Base-by-base conservation (phyloP, 2,113 vertebrate genomes). In the Brachyhypopomus gauderio region DNA sequence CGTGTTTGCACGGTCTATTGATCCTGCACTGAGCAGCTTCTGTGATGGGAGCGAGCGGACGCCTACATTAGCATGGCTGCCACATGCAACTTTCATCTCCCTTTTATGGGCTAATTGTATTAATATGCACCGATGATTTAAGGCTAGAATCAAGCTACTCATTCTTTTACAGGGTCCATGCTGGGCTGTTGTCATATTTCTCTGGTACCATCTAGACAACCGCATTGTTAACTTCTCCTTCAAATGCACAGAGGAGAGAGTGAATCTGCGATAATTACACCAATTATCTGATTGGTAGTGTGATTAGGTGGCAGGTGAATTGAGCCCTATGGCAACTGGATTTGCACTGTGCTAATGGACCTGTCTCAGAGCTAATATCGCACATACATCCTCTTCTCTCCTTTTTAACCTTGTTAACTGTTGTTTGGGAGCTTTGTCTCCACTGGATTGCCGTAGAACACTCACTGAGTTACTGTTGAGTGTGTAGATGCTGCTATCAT, bases 201-300 rank as follows among this genome's bases (percentile, higher is more conserved):
- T 84, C 77, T 81, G 77, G 85, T n/a, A 87, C 88, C 87, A 90
- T 84, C 89, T 84, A 48, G 83, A 80, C 81, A 45, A 8, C 64
- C 73, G 87, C 86, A 78, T 89, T 87, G 88, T 90, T 88, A 90
- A 89, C 83, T 79, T 81, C 78, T 74, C 70, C 86, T 75, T 79
- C 83, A 84, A 80, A 77, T 78, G 73, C 78, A 83, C 75, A 78
- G 67, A 59, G 86, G 74, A 69, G 20, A 81, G 67, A 77, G 81
- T 77, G 6, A 84, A 70, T 23, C 84, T 72, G 79, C 72, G 80
- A 85, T 90, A 91, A 92, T 90, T 89, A 87, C 79, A 84, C 84
- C 85, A 90, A 91, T 91, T 89, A 87, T 81, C 80, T 88, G 85
- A 88, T 80, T 63, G 78, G 75, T 76, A 89, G 72, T 75, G 73